Evolutionary conservation across 2,797 vertebrate genomes (phyloP).

Genomic region (Myripristis jacobus): DNA sequence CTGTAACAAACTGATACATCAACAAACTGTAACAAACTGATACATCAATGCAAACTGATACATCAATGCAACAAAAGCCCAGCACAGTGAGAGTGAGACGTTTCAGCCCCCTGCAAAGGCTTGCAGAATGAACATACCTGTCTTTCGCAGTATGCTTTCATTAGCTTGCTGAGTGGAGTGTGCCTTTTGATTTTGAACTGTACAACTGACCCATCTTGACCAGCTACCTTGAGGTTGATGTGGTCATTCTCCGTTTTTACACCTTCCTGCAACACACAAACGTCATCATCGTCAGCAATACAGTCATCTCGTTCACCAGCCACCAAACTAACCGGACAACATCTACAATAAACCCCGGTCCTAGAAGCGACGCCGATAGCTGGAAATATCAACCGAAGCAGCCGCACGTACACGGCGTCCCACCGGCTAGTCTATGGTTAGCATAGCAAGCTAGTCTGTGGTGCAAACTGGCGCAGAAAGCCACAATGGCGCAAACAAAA

Average conservation of each 20-base stretch:
- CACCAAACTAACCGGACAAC: neutral
- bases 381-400: neutral
- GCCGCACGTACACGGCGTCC: neutral
- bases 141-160: conserved; percentile 94
- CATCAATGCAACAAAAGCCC: too few species aligned
- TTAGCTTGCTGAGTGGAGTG: conserved; percentile 91
- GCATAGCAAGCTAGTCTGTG: conserved; percentile 64
- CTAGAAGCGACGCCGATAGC: neutral
- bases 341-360: neutral
- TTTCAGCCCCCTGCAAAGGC: neutral
- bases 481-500: conserved; percentile 80
- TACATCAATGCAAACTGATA: too few species aligned
- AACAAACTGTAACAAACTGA: too few species aligned
- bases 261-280: conserved; percentile 83
- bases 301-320: neutral
- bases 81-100: neutral
- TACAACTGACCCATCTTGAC: conserved; percentile 92
- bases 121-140: conserved; percentile 80
- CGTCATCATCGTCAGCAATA: conserved; percentile 9
- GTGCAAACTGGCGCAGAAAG: conserved; percentile 74
- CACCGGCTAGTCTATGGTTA: conserved; percentile 39
- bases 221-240: conserved; percentile 92
- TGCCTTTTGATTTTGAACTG: conserved; percentile 95
- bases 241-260: conserved; percentile 93
- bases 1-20: too few species aligned